A percentile compares a stretch with the other conserved stretches of the same genome.
phyloP scores from a whole-genome alignment of 2,797 vertebrate genomes.

The Ceyx erithaca region DNA sequence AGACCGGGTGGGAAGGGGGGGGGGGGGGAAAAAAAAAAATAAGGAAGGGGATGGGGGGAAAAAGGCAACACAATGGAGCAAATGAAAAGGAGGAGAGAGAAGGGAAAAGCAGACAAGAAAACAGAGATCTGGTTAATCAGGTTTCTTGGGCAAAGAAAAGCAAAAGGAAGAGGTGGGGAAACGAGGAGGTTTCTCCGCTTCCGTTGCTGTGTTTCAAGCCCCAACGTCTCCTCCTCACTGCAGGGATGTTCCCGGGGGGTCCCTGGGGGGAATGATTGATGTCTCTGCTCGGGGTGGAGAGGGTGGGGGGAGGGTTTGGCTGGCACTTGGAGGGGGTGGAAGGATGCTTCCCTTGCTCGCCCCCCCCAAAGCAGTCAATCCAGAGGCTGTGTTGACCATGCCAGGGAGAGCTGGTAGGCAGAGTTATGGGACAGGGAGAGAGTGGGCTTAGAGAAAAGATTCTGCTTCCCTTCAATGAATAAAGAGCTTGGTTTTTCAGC shows the following conservation, averaged over 20 bases:
- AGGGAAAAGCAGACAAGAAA: conserved; percentile 79
- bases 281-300: background rate
- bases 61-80: conserved; percentile 48
- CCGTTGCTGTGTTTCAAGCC: background rate
- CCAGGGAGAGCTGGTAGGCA: conserved; percentile 64
- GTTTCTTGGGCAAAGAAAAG: conserved; percentile 79
- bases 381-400: conserved; percentile 76
- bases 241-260: conserved; percentile 68
- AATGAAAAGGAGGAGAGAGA: conserved; percentile 60
- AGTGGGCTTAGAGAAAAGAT: background rate
- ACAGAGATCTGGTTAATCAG: conserved; percentile 94
- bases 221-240: conserved; percentile 54
- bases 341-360: conserved; percentile 39
- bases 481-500: background rate
- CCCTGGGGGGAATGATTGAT: conserved; percentile 76
- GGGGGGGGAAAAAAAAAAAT: background rate
- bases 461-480: background rate
- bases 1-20: background rate
- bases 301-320: background rate
- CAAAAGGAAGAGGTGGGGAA: conserved; percentile 61
- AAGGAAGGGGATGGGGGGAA: background rate
- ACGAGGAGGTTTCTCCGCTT: conserved; percentile 38
- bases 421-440: conserved; percentile 42
- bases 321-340: background rate
- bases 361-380: background rate